A percentile compares a stretch with the other conserved stretches of the same genome.
Evolutionary conservation across 2,113 vertebrate species (phyloP).

Genomic region (Amphilophus citrinellus): DNA sequence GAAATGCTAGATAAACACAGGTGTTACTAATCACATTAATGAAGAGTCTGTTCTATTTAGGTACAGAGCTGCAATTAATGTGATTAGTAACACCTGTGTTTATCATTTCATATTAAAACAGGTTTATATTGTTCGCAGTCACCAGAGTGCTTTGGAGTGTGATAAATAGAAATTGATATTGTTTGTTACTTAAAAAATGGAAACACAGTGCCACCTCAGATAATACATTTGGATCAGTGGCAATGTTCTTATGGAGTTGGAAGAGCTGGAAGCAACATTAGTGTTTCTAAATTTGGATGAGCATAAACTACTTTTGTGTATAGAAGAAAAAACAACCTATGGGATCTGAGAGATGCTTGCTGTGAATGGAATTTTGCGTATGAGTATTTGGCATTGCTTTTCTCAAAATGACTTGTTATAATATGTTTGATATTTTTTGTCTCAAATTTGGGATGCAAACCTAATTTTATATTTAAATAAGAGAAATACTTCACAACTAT

Average conservation of each 20-base stretch:
- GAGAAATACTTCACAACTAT: not conserved
- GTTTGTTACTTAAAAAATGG: not conserved
- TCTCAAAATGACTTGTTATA: not conserved
- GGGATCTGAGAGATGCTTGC: not conserved
- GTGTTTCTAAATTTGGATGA: not conserved
- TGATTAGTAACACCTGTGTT: slow-evolving; percentile 14
- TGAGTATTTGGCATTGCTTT: not conserved
- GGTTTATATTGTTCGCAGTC: not conserved
- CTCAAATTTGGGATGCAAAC: no score
- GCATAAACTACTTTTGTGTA: not conserved
- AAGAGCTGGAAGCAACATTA: no score
- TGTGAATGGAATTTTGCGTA: fast-evolving
- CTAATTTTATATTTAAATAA: not conserved
- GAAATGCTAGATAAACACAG: not conserved
- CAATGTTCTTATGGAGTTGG: not conserved
- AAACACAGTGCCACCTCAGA: not conserved
- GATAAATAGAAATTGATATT: not conserved
- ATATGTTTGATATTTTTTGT: not conserved
- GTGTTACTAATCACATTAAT: not conserved
- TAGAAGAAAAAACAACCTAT: not conserved
- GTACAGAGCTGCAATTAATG: not conserved
- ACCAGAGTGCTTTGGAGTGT: not conserved
- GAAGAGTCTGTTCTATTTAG: not conserved
- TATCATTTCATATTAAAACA: slow-evolving; percentile 1
- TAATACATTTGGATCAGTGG: not conserved